Evolutionary conservation across 1,140 invertebrate species (phyloP).

Genomic region (Paralvinella palmiformis): DNA sequence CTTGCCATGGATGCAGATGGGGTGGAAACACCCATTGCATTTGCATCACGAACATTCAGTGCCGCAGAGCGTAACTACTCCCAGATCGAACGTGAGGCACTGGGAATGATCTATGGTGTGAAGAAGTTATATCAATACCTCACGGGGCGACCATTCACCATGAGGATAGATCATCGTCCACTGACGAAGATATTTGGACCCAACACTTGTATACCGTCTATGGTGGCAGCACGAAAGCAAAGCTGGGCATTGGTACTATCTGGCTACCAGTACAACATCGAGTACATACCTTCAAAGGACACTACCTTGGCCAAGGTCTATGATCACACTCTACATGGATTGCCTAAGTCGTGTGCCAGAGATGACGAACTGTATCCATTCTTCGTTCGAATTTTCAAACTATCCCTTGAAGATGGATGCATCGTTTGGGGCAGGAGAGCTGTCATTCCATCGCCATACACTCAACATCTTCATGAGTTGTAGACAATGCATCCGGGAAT

Average conservation of each 20-base stretch:
- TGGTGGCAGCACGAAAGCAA: constrained; percentile 36
- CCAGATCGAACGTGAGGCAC: no score
- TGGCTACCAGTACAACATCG: constrained; percentile 7
- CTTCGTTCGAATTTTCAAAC: no score
- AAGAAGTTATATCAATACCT: constrained; percentile 1
- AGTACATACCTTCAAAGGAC: neutral
- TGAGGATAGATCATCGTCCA: no score
- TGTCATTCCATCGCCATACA: constrained; percentile 48
- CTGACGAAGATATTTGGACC: neutral
- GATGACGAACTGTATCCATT: neutral
- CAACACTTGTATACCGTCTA: constrained; percentile 25
- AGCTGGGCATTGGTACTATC: constrained; percentile 30
- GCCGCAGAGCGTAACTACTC: no score
- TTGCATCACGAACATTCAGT: no score
- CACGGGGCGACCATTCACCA: constrained; percentile 1
- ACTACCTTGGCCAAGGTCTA: constrained; percentile 1
- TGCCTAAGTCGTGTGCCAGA: neutral
- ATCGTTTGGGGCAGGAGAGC: constrained; percentile 26
- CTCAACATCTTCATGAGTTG: constrained; percentile 41
- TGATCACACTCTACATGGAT: neutral
- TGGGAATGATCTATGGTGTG: no score
- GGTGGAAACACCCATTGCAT: constrained; percentile 4
- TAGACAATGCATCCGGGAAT: constrained; percentile 54
- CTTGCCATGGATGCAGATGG: neutral
- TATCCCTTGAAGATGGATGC: no score